Base-by-base conservation (phyloP, 2,888 invertebrate genomes). In the Chromoteleia sp. region DNA sequence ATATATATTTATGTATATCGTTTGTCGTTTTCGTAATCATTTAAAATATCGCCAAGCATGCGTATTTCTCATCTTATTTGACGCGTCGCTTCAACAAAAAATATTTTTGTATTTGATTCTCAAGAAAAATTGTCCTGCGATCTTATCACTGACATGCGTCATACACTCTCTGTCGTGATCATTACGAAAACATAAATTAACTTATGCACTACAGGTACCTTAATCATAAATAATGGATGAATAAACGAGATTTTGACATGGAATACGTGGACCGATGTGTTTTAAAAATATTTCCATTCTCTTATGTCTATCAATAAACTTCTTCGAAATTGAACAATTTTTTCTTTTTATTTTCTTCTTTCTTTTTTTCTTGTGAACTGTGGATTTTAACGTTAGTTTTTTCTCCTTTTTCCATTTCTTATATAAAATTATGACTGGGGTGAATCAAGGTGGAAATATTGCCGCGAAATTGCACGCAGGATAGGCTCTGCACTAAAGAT, bases 401-500 rank as follows among this genome's bases (percentile, higher is more conserved):
- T n/a, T n/a, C 25, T 4, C 25, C 6, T 25, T 41, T 7, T 41
- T 41, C 12, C 15, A 14, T 41, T 36, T 61, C n/a, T 39, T 19
- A 7, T 43, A n/a, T 50, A 6, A 29, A n/a, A n/a, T 58, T 17
- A 70, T 65, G 65, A 70, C 39, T 80, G 71, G 25, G 48, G 10
- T 3, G 70, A 50, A 12, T 83, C 91, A 54, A 87, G 86, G 84
- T 91, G 89, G 75, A 91, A 91, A 83, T 87, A 86, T 88, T 91
- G 91, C 75, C 89, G 87, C 54, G 90, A 89, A 50, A 91, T 86
- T 50, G 91, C 88, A 50, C 89, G 86, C 70, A 91, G 84, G 70
- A 91, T 89, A 33, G 91, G 89, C 84, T 91, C 91, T 45, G 91
- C 90, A 85, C 89, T 91, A 86, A 91, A 92, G 67, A 92, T 90